A percentile compares a stretch with the other conserved stretches of the same genome.
Evolutionary conservation across 2,113 vertebrate genomes (phyloP).

Genomic region (Lethenteron reissneri): DNA sequence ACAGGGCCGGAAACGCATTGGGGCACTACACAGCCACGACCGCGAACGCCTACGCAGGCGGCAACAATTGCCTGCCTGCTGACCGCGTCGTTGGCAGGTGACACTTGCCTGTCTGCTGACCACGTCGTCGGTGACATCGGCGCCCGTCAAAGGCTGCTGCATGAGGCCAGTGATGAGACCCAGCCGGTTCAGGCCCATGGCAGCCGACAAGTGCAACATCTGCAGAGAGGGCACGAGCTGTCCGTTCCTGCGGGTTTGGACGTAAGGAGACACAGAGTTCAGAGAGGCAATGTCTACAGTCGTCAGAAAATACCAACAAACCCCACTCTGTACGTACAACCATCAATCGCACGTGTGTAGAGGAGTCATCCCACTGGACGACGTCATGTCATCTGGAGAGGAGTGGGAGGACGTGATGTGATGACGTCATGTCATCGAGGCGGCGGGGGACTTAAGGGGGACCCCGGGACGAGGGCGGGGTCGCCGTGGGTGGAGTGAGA

Average conservation of each 20-base stretch:
- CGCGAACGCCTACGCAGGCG: no score
- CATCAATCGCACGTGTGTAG: slow-evolving; percentile 21
- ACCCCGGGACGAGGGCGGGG: no score
- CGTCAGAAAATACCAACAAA: slow-evolving; percentile 13
- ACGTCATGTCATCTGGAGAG: slow-evolving; percentile 28
- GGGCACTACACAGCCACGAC: no score
- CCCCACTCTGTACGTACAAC: slow-evolving; percentile 24
- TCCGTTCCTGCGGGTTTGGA: slow-evolving; percentile 20
- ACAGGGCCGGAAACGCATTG: no score
- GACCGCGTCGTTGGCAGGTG: neutral
- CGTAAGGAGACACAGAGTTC: slow-evolving; percentile 11
- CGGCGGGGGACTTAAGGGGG: neutral
- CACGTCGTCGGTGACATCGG: slow-evolving; percentile 24
- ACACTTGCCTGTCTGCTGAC: slow-evolving; percentile 29
- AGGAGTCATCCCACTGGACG: slow-evolving; percentile 29
- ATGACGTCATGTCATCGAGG: neutral
- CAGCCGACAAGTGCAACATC: slow-evolving; percentile 32
- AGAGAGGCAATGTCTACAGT: slow-evolving; percentile 5
- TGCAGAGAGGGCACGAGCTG: slow-evolving; percentile 31
- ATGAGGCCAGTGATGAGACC: slow-evolving; percentile 32
- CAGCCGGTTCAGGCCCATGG: slow-evolving; percentile 31
- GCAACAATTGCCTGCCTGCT: no score
- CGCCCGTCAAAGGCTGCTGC: slow-evolving; percentile 21
- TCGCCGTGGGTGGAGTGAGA: no score
- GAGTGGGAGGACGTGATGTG: slow-evolving; percentile 9